Conservation (phyloP, 2,797 vertebrate genomes). For the Cichlasoma orientale region DNA sequence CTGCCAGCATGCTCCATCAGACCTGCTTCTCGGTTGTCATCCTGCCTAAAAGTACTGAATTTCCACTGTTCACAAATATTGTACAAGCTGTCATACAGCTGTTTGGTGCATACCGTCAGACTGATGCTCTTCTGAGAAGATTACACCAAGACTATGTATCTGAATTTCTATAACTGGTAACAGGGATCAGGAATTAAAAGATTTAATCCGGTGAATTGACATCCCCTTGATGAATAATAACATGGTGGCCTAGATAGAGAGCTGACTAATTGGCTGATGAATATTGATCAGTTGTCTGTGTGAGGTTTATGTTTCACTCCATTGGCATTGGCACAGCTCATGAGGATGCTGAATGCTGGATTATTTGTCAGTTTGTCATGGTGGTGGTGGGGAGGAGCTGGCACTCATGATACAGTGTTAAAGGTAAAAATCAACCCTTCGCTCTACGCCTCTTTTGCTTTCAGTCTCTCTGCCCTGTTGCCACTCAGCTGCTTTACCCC, state of each 20-base stretch:
- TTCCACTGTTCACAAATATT: background rate
- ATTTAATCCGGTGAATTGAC: conserved; percentile 51
- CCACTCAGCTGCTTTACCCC: conserved; percentile 16
- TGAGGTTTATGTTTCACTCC: conserved; percentile 34
- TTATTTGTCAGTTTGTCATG: conserved; percentile 29
- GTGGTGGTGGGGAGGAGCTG: background rate
- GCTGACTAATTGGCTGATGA: conserved; percentile 58
- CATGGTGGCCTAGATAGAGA: conserved; percentile 30
- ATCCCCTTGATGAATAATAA: conserved; percentile 49
- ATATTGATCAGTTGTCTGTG: conserved; percentile 50
- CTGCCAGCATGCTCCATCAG: background rate
- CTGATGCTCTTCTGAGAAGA: conserved; percentile 28
- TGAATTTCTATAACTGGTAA: conserved; percentile 6
- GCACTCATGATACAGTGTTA: conserved; percentile 18
- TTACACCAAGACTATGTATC: conserved; percentile 15
- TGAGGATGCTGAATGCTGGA: conserved; percentile 43
- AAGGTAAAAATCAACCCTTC: conserved; percentile 14
- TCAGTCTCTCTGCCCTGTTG: background rate
- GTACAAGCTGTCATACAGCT: background rate
- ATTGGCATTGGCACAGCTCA: conserved; percentile 50
- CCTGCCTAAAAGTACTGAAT: background rate
- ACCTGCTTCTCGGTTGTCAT: background rate
- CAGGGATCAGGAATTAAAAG: conserved; percentile 39
- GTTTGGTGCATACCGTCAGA: background rate
- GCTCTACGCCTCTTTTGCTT: conserved; percentile 18